Evolutionary conservation across 2,797 vertebrate species (phyloP), one percentile per base, ranked within the genome.

Genomic region (Muscicapa comitata): DNA sequence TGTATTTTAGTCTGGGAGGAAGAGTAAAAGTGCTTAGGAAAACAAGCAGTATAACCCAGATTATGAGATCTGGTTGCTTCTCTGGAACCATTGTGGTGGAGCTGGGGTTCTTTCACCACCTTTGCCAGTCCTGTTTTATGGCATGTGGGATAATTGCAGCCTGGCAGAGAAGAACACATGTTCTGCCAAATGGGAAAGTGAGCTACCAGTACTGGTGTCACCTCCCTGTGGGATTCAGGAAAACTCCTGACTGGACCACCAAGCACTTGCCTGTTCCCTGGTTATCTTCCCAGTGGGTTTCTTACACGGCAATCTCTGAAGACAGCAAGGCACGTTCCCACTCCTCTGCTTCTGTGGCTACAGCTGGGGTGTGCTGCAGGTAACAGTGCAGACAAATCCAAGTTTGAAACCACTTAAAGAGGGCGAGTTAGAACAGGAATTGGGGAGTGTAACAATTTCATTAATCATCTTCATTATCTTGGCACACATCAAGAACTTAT

Each of bases 401-500:
- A 84, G 66, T 73, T 43, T 76, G 87, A 93, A 96, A 91, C 62
- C 70, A 94, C 82, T 76, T 86, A 57, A 79, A 90, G 73, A 47
- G 42, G 73, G 63, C 95, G 28, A 90, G 89, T 91, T 62, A 88
- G 48, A 88, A 97, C 95, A 96, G 86, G 93, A 96, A 95, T 81
- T 87, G 88, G 93, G 95, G 95, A 95, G 95, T 82, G 90, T 71
- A 95, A 83, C 81, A 21, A 72, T 97, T 95, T 94, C 90, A 95
- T 97, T 96, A 95, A 95, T 97, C 94, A 95, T 89, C 91, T 82
- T 79, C 76, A 33, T 88, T 95, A 95, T 94, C 89, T 90, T 78
- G 82, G 95, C 67, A 81, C 62, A 61, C 80, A 90, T 96, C 94
- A 86, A 94, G 91, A 95, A 92, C 90, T 88, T 90, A 94, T 95